These are phyloP conservation scores for Cichladusa arquata DNA, from an alignment of 2,113 vertebrate species.

Conservation along the genomic window DNA sequence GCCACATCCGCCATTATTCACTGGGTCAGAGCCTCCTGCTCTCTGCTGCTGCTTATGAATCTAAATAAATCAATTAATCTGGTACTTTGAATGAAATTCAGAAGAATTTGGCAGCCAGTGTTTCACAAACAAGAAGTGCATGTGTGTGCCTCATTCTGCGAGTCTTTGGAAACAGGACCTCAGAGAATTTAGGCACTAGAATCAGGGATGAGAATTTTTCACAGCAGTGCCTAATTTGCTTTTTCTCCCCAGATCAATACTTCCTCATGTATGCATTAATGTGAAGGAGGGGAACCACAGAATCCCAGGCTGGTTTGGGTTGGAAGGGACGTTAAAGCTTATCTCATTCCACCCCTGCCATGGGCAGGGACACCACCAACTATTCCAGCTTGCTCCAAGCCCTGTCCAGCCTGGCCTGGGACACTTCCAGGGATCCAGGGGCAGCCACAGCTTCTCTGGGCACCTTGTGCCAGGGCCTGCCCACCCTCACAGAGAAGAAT, in stretches of 20 bases:
- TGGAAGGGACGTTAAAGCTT: not conserved
- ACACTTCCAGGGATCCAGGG: not conserved
- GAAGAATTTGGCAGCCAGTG: not conserved
- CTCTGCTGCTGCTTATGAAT: not conserved
- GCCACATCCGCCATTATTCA: not conserved
- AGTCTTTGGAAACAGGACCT: not conserved
- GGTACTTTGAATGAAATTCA: not conserved
- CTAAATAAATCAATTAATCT: conserved; percentile 18
- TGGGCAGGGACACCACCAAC: not conserved
- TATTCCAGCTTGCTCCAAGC: not conserved
- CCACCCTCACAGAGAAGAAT: not conserved
- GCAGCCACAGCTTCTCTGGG: not conserved
- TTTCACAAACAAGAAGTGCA: not conserved
- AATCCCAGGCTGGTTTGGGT: not conserved
- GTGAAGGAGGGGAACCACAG: not conserved
- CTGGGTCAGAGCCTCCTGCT: conserved; percentile 10
- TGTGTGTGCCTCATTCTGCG: not conserved
- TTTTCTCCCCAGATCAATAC: not conserved
- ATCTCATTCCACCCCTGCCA: not conserved
- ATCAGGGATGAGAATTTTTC: not conserved
- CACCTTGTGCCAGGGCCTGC: not conserved
- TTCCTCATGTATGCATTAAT: not conserved
- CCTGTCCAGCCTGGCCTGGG: not conserved
- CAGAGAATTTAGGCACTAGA: not conserved
- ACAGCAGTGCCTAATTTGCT: not conserved